Evolutionary conservation across 2,888 invertebrate species (phyloP), one percentile per base, ranked within the genome.

Genomic region (Willowsia nigromaculata): DNA sequence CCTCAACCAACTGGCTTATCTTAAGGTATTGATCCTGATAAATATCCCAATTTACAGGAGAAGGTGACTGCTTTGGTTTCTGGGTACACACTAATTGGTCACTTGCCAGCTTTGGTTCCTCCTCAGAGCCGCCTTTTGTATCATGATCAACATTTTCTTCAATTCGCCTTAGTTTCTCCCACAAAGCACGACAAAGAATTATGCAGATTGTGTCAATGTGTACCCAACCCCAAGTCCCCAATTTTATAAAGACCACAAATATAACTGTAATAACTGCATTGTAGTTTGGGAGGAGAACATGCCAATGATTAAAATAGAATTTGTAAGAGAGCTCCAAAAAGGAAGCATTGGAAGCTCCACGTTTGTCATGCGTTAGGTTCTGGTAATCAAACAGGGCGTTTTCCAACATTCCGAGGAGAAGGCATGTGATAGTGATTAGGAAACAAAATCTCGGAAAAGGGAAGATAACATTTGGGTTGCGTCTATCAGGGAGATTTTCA

Each of bases 201-300:
- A 68, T 68, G 37, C 68, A 68, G 6, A 68, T 68, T 2, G 33
- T 68, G 18, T 68, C 68, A n/a, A 37, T 37, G 18, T 68, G 68
- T 3, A 68, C 18, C 68, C 68, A 68, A n/a, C 68, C 68, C 68
- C 68, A 68, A 1, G 68, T 68, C 6, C 68, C 33, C 37, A 68
- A 1, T 68, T 68, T 68, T 33, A 68, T 68, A 6, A 68, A 68
- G 5, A 37, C 68, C 0, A 18, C 7, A 0, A 68, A 18, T 18
- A 68, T n/a, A 1, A 68, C n/a, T 6, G 37, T 68, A 11, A 68
- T n/a, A n/a, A n/a, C n/a, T 3, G 18, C 2, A 37, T 37, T 37
- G 37, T 37, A 68, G 6, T 37, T 6, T 4, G 68, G 68, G 5
- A 68, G 7, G 18, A 68, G 3, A 1, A 68, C 18, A 37, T 68